A percentile compares a stretch with the other conserved stretches of the same genome.
These are phyloP conservation scores for Irena cyanogastra DNA, from an alignment of 2,113 vertebrate genomes.

Conservation along the genomic window DNA sequence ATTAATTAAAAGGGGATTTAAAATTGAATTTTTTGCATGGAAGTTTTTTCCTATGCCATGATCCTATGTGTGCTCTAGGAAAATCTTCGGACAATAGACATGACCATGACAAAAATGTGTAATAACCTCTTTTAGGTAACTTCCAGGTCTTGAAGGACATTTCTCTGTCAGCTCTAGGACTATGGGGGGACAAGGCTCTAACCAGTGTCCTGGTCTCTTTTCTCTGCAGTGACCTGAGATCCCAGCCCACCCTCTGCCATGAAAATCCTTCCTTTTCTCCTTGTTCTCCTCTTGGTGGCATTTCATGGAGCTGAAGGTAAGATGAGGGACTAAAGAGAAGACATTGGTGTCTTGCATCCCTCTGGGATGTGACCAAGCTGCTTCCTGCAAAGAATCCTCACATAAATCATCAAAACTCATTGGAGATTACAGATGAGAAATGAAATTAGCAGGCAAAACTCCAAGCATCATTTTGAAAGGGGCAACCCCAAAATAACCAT, in stretches of 20 bases:
- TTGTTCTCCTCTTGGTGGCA: neutral
- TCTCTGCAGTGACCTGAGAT: neutral
- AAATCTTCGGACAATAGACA: neutral
- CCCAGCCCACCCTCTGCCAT: neutral
- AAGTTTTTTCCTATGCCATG: neutral
- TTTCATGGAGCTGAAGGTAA: neutral
- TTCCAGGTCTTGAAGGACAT: neutral
- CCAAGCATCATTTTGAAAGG: neutral
- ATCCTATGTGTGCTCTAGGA: neutral
- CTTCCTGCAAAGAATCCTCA: neutral
- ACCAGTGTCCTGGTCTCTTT: neutral
- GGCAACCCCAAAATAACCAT: neutral
- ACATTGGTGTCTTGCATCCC: neutral
- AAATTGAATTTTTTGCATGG: neutral
- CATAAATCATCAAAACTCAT: neutral
- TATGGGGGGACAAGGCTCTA: neutral
- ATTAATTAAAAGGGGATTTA: neutral
- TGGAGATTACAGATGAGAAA: neutral
- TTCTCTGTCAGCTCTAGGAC: neutral
- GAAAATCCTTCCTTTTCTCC: constrained; percentile 27
- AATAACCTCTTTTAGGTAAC: neutral
- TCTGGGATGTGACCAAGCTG: neutral
- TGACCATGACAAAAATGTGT: neutral
- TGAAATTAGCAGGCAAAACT: neutral
- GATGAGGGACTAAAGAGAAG: neutral